Evolutionary conservation across 2,888 invertebrate genomes (phyloP), one percentile per base, ranked within the genome.

Genomic region (Rhagium mordax): DNA sequence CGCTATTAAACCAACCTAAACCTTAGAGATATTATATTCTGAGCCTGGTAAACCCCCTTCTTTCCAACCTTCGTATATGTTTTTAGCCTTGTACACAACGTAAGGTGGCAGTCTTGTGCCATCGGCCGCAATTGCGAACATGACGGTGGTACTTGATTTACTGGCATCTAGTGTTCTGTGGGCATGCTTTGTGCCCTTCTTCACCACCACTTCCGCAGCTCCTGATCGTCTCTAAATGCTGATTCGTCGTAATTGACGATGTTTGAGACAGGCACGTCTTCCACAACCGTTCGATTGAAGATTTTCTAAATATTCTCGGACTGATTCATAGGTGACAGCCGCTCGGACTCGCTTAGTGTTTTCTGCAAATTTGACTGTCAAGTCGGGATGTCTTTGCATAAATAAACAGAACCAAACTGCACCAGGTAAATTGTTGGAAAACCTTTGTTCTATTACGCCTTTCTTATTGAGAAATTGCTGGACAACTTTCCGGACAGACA

Each of bases 161-260:
- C 24, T 15, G 6, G 60, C 21, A 15, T 81, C 76, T 8, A 75
- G 74, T 49, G 6, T 49, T 15, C 49, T 7, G n/a, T 49, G n/a
- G 7, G 49, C n/a, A n/a, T 49, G 49, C n/a, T 49, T 49, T 13
- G 49, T 2, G 49, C 49, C 15, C 49, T n/a, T 7, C n/a, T 49
- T 49, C n/a, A n/a, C 7, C 2, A 49, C 49, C n/a, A 49, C 49
- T 49, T 49, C 16, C 13, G n/a, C 49, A 13, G 49, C 49, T n/a
- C 49, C 49, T 6, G n/a, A 15, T 49, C 49, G 49, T 49, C 49
- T 13, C 13, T n/a, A 49, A 3, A 74, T 69, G 81, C 82, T 8
- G 82, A 84, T 70, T 85, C 83, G 70, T 84, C 85, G 75, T 84
- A 86, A 67, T 85, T 85, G 6, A 81, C 57, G 18, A 84, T 80